phyloP scores from a whole-genome alignment of 2,113 vertebrate species.

The Vireo altiloquus region DNA sequence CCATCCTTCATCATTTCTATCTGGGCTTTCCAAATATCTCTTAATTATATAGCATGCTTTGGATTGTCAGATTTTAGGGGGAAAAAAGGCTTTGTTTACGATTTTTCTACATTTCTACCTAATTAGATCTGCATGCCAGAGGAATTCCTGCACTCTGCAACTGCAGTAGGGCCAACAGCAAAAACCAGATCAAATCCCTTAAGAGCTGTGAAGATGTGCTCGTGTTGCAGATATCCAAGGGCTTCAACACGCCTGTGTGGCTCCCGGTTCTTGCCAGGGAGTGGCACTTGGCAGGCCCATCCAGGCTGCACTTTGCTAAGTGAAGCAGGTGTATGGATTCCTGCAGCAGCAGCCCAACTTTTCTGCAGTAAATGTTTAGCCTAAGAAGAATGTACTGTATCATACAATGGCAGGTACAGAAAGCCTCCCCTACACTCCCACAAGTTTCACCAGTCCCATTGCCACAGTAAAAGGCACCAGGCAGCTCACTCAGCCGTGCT shows the following conservation, averaged over 20 bases:
- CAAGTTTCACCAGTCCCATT: not conserved
- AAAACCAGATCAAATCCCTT: not conserved
- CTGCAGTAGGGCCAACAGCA: not conserved
- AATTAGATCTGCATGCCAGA: not conserved
- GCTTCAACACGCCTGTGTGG: accelerated
- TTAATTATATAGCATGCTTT: not conserved
- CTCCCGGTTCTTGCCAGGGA: not conserved
- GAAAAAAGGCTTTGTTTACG: not conserved
- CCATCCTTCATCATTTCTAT: not conserved
- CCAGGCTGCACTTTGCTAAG: not conserved
- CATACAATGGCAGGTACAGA: not conserved
- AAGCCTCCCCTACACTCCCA: not conserved
- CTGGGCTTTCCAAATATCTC: not conserved
- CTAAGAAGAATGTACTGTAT: not conserved
- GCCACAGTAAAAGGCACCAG: not conserved
- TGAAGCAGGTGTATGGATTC: not conserved
- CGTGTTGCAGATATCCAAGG: accelerated
- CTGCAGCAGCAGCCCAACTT: not conserved
- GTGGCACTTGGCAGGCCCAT: not conserved
- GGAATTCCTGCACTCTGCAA: not conserved
- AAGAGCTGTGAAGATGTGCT: not conserved
- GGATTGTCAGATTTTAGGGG: not conserved
- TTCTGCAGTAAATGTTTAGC: not conserved
- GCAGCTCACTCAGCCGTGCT: not conserved
- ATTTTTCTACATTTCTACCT: not conserved